A percentile compares a stretch with the other conserved stretches of the same genome.
These are phyloP conservation scores for Numenius arquata DNA, from an alignment of 2,113 vertebrate genomes.

Conservation along the genomic window DNA sequence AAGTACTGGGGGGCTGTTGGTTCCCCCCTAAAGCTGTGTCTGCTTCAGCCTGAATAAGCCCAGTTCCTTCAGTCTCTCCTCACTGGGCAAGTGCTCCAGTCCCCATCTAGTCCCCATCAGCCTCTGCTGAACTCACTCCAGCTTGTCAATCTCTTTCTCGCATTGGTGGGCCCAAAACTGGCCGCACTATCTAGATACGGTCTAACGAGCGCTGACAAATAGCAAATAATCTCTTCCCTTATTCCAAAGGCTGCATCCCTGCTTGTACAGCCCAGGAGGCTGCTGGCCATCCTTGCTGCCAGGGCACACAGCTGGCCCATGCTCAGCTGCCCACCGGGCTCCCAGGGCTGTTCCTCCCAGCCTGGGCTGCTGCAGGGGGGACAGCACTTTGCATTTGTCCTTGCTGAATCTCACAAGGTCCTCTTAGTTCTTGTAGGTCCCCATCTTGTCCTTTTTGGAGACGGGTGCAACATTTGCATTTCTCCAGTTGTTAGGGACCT, in stretches of 20 bases:
- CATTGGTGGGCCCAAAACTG: not conserved
- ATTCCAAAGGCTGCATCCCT: not conserved
- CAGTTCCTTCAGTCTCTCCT: not conserved
- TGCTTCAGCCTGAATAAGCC: not conserved
- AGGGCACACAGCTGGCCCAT: not conserved
- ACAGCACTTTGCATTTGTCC: not conserved
- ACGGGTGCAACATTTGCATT: not conserved
- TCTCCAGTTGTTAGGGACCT: not conserved
- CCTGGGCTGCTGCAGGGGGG: not conserved
- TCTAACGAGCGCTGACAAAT: not conserved
- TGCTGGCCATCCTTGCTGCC: not conserved
- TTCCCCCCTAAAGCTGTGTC: not conserved
- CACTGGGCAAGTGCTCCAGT: not conserved
- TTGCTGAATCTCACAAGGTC: not conserved
- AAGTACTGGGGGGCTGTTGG: not conserved
- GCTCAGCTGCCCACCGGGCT: accelerated
- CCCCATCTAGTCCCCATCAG: not conserved
- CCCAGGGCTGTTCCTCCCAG: not conserved
- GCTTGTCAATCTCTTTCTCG: not conserved
- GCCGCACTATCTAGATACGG: not conserved
- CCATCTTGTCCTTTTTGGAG: not conserved
- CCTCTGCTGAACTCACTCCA: not conserved
- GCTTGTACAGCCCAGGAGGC: not conserved
- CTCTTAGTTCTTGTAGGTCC: not conserved
- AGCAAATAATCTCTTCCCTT: not conserved